Evolutionary conservation across 2,888 invertebrate species (phyloP).

Genomic region (Unio delphinus): DNA sequence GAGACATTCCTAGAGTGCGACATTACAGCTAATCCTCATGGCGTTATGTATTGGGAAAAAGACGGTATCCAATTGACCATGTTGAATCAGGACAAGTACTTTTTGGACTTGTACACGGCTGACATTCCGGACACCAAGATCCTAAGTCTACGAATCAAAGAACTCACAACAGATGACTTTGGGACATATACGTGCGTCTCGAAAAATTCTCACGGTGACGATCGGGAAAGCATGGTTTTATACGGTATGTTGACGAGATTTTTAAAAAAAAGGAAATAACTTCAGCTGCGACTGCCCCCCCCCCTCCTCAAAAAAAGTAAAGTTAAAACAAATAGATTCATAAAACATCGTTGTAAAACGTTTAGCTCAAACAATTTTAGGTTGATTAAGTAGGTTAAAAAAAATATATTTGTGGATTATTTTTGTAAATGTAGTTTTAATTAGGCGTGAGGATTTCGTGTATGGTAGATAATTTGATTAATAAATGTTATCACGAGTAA

Average conservation of each 20-base stretch:
- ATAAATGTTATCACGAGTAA: too few relatives aligned
- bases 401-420: too few relatives aligned
- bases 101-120: constrained; percentile 44
- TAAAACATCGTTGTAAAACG: too few relatives aligned
- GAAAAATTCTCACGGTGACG: constrained; percentile 36
- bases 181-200: constrained; percentile 46
- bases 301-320: too few relatives aligned
- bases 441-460: too few relatives aligned
- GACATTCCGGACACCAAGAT: constrained; percentile 37
- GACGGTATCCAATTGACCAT: constrained; percentile 16
- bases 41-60: constrained; percentile 50
- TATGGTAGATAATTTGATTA: too few relatives aligned
- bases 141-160: constrained; percentile 36
- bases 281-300: too few relatives aligned
- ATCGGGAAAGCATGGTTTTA: constrained; percentile 40
- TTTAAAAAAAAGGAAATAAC: too few relatives aligned
- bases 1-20: constrained; percentile 64
- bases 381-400: too few relatives aligned
- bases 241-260: constrained; percentile 34
- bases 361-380: too few relatives aligned
- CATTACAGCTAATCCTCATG: constrained; percentile 55
- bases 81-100: constrained; percentile 28
- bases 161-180: constrained; percentile 32
- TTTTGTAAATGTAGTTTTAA: too few relatives aligned
- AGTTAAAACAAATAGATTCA: too few relatives aligned